A percentile compares a stretch with the other conserved stretches of the same genome.
Conservation (phyloP, 2,113 vertebrate species). For the Cercocebus atys region DNA sequence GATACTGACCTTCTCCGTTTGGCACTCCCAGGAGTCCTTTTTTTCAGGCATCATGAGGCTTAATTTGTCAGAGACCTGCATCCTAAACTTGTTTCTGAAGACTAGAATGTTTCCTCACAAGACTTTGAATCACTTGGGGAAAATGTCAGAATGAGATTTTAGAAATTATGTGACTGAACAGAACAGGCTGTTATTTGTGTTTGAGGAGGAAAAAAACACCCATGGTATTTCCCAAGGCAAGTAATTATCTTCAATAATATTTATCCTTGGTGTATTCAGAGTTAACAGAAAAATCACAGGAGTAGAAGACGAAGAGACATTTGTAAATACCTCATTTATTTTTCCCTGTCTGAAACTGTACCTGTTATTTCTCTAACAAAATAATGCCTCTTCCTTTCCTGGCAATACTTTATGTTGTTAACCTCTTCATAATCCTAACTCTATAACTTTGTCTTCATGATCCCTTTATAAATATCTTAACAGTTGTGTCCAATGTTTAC, state of each 20-base stretch:
- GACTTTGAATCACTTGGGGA: background rate
- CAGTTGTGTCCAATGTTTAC: background rate
- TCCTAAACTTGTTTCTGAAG: background rate
- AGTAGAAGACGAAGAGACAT: background rate
- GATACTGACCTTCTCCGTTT: background rate
- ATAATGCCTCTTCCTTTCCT: background rate
- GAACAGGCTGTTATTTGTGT: conserved; percentile 31
- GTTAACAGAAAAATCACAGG: conserved; percentile 44
- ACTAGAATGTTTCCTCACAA: background rate
- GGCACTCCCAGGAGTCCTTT: background rate
- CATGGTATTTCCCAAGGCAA: conserved; percentile 50
- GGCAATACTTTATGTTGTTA: background rate
- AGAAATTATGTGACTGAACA: background rate
- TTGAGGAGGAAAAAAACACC: background rate
- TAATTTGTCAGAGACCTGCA: background rate
- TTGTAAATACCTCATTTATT: conserved; percentile 48
- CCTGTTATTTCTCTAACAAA: conserved; percentile 21
- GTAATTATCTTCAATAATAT: conserved; percentile 59
- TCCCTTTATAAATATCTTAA: background rate
- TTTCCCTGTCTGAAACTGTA: conserved; percentile 24
- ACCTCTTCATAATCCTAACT: background rate
- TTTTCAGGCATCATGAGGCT: background rate
- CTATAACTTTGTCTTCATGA: background rate
- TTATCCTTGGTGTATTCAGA: conserved; percentile 50
- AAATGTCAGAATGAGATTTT: background rate